These are phyloP conservation scores for Xerus inauris DNA, from an alignment of 2,113 vertebrate species.

Conservation along the genomic window DNA sequence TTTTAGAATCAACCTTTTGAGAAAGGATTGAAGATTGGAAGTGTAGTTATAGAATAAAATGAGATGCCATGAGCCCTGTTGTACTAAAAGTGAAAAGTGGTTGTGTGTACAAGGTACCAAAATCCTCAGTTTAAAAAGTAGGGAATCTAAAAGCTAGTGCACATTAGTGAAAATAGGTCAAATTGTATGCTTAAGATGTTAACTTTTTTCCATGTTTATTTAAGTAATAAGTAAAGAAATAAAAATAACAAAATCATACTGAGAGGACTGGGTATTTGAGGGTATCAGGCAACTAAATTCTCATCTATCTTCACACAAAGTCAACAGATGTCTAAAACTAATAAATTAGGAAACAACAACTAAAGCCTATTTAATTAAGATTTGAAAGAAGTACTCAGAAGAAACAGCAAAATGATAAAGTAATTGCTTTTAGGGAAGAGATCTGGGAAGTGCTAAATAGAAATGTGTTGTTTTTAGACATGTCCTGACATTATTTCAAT, in stretches of 20 bases:
- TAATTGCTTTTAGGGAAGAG: background rate
- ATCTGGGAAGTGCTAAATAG: background rate
- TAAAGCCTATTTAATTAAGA: background rate
- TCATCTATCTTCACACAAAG: background rate
- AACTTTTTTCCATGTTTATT: background rate
- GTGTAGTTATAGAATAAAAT: background rate
- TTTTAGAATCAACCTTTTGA: background rate
- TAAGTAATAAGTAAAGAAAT: conserved; percentile 1
- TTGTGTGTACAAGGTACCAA: background rate
- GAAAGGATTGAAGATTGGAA: background rate
- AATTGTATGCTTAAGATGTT: background rate
- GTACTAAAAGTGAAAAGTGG: background rate
- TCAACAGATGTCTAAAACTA: background rate
- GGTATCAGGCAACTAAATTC: background rate
- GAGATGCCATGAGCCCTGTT: background rate
- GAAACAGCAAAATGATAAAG: background rate
- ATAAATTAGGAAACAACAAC: background rate
- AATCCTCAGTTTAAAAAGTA: background rate
- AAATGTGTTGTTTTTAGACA: background rate
- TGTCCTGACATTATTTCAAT: background rate
- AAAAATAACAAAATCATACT: background rate
- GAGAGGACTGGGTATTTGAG: background rate
- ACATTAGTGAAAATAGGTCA: background rate
- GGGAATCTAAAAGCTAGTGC: background rate
- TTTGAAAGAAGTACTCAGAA: background rate